phyloP scores from a whole-genome alignment of 2,888 invertebrate genomes.

The Eupelmus urozonus region DNA sequence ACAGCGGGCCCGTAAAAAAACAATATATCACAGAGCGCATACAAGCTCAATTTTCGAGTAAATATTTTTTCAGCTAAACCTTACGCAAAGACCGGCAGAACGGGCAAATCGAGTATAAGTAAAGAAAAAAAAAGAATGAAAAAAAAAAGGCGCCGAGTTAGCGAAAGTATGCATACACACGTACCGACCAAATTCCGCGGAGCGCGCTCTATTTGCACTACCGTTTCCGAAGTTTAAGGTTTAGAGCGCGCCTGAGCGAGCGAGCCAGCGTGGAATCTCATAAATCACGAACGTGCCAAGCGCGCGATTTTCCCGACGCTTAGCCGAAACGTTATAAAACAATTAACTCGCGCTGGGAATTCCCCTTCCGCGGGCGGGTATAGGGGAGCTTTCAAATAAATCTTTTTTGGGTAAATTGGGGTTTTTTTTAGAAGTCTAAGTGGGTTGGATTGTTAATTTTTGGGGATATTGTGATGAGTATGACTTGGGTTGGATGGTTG shows the following conservation, averaged over 20 bases:
- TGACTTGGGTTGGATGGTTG: no score
- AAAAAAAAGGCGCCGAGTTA: background rate
- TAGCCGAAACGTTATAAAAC: slow-evolving; percentile 25
- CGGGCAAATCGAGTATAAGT: background rate
- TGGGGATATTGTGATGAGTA: no score
- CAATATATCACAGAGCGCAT: no score
- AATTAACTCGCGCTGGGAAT: slow-evolving; percentile 30
- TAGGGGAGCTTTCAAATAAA: slow-evolving; percentile 8
- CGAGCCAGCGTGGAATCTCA: no score
- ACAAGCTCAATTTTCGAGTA: no score
- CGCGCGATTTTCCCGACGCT: background rate
- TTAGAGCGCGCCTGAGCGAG: background rate
- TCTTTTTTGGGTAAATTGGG: background rate
- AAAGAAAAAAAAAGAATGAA: background rate
- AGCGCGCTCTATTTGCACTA: slow-evolving; percentile 17
- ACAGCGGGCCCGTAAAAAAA: no score
- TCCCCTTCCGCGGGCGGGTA: background rate
- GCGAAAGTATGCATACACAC: background rate
- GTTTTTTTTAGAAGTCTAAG: no score
- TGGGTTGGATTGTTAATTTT: no score
- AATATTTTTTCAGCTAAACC: slow-evolving; percentile 27
- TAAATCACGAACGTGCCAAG: slow-evolving; percentile 37
- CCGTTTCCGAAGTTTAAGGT: slow-evolving; percentile 32
- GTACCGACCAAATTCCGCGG: background rate
- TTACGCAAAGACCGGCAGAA: slow-evolving; percentile 22